Conservation (phyloP, 1,140 invertebrate genomes). For the Cherax destructor region DNA sequence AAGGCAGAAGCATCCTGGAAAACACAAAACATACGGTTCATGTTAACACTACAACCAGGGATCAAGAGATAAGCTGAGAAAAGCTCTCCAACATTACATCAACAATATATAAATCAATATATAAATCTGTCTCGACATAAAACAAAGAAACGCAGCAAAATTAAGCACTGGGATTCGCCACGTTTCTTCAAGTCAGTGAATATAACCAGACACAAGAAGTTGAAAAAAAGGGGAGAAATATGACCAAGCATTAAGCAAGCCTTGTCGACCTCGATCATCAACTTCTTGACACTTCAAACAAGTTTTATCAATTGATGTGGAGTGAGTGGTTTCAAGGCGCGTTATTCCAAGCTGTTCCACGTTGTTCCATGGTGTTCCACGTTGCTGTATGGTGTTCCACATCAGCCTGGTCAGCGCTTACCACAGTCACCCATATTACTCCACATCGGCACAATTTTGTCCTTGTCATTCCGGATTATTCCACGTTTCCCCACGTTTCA, state of each 20-base stretch:
- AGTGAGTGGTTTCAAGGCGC: slow-evolving; percentile 17
- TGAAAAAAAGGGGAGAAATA: not conserved
- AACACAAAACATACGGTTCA: no score
- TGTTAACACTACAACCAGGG: no score
- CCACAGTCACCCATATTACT: slow-evolving; percentile 26
- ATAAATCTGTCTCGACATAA: no score
- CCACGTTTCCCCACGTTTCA: slow-evolving; percentile 30
- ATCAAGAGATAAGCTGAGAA: no score
- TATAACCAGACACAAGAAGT: no score
- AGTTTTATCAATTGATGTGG: slow-evolving; percentile 28
- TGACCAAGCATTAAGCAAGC: not conserved
- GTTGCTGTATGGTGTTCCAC: slow-evolving; percentile 11
- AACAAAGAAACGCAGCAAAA: no score
- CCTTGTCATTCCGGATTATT: slow-evolving; percentile 29
- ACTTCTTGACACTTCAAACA: slow-evolving; percentile 17
- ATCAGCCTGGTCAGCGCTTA: not conserved
- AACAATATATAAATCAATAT: no score
- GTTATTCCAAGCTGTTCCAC: slow-evolving; percentile 1
- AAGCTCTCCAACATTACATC: no score
- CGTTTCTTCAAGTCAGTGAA: not conserved
- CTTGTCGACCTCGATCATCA: slow-evolving; percentile 6
- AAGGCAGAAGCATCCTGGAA: no score
- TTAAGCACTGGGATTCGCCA: no score
- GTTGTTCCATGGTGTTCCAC: not conserved
- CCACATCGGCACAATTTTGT: slow-evolving; percentile 39